phyloP scores from a whole-genome alignment of 1,140 invertebrate genomes.

The Anagrus nilaparvatae region DNA sequence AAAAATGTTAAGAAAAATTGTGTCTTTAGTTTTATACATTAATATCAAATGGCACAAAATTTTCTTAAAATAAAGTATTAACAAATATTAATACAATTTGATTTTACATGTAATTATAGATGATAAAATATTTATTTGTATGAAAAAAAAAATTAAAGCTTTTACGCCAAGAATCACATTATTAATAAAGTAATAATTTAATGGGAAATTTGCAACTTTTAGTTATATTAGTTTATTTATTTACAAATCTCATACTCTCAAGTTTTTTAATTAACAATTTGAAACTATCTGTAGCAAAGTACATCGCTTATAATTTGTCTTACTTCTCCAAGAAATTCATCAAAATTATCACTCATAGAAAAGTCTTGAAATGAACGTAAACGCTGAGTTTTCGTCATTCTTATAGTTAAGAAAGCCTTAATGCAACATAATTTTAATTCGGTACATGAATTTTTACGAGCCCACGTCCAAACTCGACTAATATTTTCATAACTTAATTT shows the following conservation, averaged over 20 bases:
- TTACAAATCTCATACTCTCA: not conserved
- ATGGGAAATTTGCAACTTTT: too few species aligned
- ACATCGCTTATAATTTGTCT: constrained; percentile 24
- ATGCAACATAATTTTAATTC: constrained; percentile 33
- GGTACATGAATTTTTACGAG: constrained; percentile 25
- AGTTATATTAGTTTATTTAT: too few species aligned
- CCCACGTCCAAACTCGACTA: constrained; percentile 39
- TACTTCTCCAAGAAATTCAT: constrained; percentile 34
- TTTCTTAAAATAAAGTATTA: too few species aligned
- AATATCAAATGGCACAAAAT: too few species aligned
- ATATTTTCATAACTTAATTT: constrained; percentile 33
- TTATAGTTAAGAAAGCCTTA: constrained; percentile 32
- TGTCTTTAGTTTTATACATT: too few species aligned
- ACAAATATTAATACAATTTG: too few species aligned
- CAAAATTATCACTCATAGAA: constrained; percentile 20
- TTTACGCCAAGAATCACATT: not conserved
- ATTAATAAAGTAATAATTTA: not conserved
- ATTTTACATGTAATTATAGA: too few species aligned
- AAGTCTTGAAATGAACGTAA: constrained; percentile 32
- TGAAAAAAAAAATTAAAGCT: too few species aligned
- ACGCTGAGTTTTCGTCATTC: constrained; percentile 28
- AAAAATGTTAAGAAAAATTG: too few species aligned
- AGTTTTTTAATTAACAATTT: too few species aligned
- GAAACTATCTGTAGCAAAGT: too few species aligned
- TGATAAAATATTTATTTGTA: too few species aligned